Percentiles rank a stretch among this genome's conserved stretches.
These are phyloP conservation scores for Drosophila melanica DNA, from an alignment of 1,140 invertebrate species.

Conservation along the genomic window DNA sequence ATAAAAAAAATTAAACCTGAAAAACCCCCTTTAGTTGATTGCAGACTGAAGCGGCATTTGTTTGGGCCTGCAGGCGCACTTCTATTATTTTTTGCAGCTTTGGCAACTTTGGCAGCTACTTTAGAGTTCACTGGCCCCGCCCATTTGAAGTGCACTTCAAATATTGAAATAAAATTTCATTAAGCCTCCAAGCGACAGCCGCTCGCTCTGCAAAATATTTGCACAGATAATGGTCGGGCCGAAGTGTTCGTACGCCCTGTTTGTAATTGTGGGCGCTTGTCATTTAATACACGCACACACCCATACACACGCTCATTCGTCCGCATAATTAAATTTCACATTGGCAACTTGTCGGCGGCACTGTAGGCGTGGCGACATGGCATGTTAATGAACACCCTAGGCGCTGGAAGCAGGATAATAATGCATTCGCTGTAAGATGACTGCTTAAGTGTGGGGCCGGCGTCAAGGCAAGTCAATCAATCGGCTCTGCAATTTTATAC, in stretches of 20 bases:
- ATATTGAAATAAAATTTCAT: slow-evolving; percentile 76
- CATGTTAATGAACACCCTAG: slow-evolving; percentile 41
- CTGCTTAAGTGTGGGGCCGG: slow-evolving; percentile 11
- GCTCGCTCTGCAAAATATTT: slow-evolving; percentile 58
- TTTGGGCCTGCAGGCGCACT: slow-evolving; percentile 13
- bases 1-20: not conserved
- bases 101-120: slow-evolving; percentile 54
- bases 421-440: slow-evolving; percentile 34
- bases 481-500: slow-evolving; percentile 7
- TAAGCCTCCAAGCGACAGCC: slow-evolving; percentile 26
- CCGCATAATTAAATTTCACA: slow-evolving; percentile 64
- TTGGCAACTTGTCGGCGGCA: slow-evolving; percentile 27
- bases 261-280: slow-evolving; percentile 34
- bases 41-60: not conserved
- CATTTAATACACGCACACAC: slow-evolving; percentile 20
- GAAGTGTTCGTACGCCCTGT: slow-evolving; percentile 50
- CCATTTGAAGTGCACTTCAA: slow-evolving; percentile 54
- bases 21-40: not conserved
- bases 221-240: slow-evolving; percentile 61
- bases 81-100: slow-evolving; percentile 34
- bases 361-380: slow-evolving; percentile 24
- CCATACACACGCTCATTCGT: slow-evolving; percentile 27
- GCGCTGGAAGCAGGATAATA: slow-evolving; percentile 35
- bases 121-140: slow-evolving; percentile 19
- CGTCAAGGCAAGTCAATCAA: slow-evolving; percentile 42